Evolutionary conservation across 1,140 invertebrate genomes (phyloP).

Genomic region (Drosophila nigrodunni): DNA sequence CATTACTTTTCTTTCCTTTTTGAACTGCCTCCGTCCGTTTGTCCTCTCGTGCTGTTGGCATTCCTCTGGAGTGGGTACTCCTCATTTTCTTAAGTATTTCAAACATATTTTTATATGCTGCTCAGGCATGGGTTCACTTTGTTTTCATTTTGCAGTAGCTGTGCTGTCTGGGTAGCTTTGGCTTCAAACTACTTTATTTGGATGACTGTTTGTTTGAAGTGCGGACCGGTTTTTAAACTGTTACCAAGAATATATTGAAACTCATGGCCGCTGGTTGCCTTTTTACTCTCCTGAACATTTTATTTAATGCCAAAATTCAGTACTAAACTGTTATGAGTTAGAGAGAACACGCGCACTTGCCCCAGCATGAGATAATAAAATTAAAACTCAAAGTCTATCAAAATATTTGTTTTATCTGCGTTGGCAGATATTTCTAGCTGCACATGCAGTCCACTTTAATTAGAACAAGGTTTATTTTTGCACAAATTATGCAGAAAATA

Average conservation of each 20-base stretch:
- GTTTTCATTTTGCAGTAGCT: conserved; percentile 14
- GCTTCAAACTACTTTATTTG: conserved; percentile 77
- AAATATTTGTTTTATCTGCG: conserved; percentile 12
- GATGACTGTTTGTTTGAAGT: conserved; percentile 68
- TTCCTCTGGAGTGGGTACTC: conserved; percentile 25
- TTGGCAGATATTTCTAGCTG: neutral
- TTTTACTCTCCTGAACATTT: neutral
- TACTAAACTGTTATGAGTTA: conserved; percentile 32
- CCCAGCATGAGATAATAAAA: conserved; percentile 25
- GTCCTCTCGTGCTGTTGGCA: conserved; percentile 2
- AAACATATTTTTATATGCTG: conserved; percentile 72
- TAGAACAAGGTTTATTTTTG: neutral
- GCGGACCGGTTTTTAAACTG: conserved; percentile 36
- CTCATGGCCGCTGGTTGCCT: neutral
- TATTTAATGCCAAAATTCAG: conserved; percentile 9
- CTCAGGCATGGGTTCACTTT: conserved; percentile 55
- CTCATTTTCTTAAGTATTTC: conserved; percentile 75
- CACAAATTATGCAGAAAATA: too few species aligned
- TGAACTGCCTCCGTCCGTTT: conserved; percentile 1
- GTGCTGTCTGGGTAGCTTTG: conserved; percentile 2
- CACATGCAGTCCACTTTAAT: neutral
- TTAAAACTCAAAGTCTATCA: conserved; percentile 5
- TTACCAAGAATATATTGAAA: conserved; percentile 2
- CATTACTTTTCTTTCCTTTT: conserved; percentile 14
- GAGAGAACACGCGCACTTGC: too few species aligned